Evolutionary conservation across 1,140 invertebrate species (phyloP), one percentile per base, ranked within the genome.

Genomic region (Palaemon carinicauda): DNA sequence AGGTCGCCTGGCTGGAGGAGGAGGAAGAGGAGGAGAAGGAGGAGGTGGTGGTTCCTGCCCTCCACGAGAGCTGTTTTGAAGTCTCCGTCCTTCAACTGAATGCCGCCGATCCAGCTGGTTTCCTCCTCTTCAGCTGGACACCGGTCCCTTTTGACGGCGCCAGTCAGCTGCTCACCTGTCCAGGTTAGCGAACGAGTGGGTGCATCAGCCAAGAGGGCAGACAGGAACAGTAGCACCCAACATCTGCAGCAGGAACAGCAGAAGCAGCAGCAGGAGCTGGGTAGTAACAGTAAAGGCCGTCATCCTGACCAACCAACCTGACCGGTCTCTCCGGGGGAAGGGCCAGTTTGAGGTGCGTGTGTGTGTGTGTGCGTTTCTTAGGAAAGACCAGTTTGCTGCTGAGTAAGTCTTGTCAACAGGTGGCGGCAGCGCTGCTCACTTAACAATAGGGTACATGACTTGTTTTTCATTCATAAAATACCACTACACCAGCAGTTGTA

Each of bases 381-480:
- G 82, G 82, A 51, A 77, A 84, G 82, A 84, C 82, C 73, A 65
- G 82, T 84, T 84, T 83, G 27, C 51, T 75, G 33, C n/a, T 19
- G 69, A 29, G 69, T 19, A 33, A 71, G 21, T 60, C 73, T 74
- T 84, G 82, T 84, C 71, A 56, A 77, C 82, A 78, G 53, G 53
- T 41, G 31, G 82, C 82, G 82, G 73, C 65, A 73, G 65, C 65
- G 52, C 71, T 54, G 75, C 82, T 84, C 29, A 53, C 73, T 41
- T 84, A 84, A 84, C 82, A 84, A 84, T 77, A 24, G 73, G 82
- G 52, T 56, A 78, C 73, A 84, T 31, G 82, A 84, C 82, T 84
- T 84, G 73, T 84, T 84, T 84, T 84, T 84, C 82, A 84, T 84
- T 84, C 82, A 84, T 65, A 84, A 84, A 75, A 41, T 41, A 41